Evolutionary conservation across 2,113 vertebrate species (phyloP).

Genomic region (Hystrix brachyura): DNA sequence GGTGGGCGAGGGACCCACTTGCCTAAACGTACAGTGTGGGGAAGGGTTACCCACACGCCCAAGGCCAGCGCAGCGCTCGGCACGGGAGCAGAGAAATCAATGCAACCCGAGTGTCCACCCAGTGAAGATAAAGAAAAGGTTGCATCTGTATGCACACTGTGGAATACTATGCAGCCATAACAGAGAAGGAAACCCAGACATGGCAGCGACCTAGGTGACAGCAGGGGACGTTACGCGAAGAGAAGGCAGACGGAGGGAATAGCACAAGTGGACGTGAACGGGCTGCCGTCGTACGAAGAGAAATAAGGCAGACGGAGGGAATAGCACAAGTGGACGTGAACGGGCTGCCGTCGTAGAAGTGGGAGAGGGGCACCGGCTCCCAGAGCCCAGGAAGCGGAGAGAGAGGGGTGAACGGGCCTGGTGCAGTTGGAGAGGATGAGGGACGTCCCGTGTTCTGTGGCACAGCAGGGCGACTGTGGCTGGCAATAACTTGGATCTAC

Average conservation of each 20-base stretch:
- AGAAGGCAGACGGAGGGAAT: background rate
- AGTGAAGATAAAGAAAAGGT: background rate
- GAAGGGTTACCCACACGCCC: background rate
- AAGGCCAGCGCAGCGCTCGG: background rate
- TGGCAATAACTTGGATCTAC: background rate
- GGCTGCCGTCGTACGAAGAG: too few relatives aligned
- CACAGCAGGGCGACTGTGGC: background rate
- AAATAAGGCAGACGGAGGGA: background rate
- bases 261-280: background rate
- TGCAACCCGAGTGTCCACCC: background rate
- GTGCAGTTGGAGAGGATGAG: background rate
- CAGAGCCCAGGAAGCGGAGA: background rate
- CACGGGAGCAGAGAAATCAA: background rate
- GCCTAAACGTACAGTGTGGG: background rate
- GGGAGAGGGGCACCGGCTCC: background rate
- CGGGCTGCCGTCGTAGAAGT: background rate
- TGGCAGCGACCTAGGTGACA: too few relatives aligned
- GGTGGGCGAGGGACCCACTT: background rate
- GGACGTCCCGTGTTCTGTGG: background rate
- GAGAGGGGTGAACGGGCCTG: background rate
- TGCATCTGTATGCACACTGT: accelerated
- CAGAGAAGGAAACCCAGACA: background rate
- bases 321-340: accelerated
- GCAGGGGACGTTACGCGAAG: background rate
- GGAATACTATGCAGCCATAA: background rate